phyloP scores from a whole-genome alignment of 2,888 invertebrate species.

The Colostygia pectinataria region DNA sequence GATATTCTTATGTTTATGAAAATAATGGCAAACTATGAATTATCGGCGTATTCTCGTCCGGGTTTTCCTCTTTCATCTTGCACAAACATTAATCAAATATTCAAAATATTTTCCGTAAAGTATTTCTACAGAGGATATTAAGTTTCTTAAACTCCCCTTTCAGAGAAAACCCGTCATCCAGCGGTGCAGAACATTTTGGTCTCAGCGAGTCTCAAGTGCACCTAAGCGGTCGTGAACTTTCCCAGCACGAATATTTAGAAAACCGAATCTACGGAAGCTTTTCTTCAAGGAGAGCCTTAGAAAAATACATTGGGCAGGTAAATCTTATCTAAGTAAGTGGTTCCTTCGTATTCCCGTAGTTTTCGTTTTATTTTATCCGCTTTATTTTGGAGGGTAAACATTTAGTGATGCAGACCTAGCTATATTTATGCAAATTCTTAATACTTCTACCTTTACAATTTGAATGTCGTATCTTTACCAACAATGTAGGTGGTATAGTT shows the following conservation, averaged over 20 bases:
- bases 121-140: constrained; percentile 21
- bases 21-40: constrained; percentile 33
- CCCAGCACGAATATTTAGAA: constrained; percentile 41
- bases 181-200: constrained; percentile 55
- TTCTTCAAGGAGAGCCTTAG: constrained; percentile 30
- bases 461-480: constrained; percentile 5
- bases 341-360: constrained; percentile 22
- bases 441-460: constrained; percentile 12
- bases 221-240: constrained; percentile 56
- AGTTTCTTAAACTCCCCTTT: constrained; percentile 43
- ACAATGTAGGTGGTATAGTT: constrained; percentile 8
- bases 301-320: constrained; percentile 33
- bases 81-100: constrained; percentile 17
- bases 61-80: constrained; percentile 22
- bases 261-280: constrained; percentile 27
- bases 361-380: constrained; percentile 26
- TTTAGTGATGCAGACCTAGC: constrained; percentile 15
- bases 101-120: constrained; percentile 21
- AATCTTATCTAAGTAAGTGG: constrained; percentile 26
- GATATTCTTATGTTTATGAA: constrained; percentile 43
- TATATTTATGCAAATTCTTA: constrained; percentile 24
- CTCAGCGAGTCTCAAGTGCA: constrained; percentile 53
- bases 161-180: constrained; percentile 46
- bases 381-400: constrained; percentile 12
- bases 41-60: constrained; percentile 13